Evolutionary conservation across 1,140 invertebrate species (phyloP).

Genomic region (Tribolium castaneum): DNA sequence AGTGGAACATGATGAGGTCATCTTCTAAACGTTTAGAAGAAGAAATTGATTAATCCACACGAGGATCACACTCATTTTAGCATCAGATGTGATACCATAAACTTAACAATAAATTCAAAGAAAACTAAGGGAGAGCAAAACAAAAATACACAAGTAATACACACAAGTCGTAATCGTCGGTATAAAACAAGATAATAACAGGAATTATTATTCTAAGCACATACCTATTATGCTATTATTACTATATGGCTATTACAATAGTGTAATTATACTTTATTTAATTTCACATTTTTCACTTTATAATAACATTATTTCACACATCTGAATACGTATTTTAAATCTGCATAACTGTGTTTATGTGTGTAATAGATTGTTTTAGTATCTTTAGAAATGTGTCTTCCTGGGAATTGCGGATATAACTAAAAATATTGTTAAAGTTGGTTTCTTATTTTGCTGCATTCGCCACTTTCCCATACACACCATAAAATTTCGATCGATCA

Average conservation of each 20-base stretch:
- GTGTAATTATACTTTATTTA: not conserved
- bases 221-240: not conserved
- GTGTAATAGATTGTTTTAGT: not conserved
- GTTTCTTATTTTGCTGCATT: no score
- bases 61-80: not conserved
- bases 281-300: no score
- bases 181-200: not conserved
- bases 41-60: slow-evolving; percentile 5
- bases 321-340: not conserved
- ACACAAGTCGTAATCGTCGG: not conserved
- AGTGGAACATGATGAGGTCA: slow-evolving; percentile 29
- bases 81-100: not conserved
- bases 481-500: no score
- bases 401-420: no score
- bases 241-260: not conserved
- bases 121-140: not conserved
- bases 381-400: no score
- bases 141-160: not conserved
- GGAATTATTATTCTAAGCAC: not conserved
- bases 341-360: not conserved
- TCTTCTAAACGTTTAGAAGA: slow-evolving; percentile 10
- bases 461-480: no score
- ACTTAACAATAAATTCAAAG: not conserved
- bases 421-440: no score
- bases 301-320: no score